Conservation (phyloP, 92 coral and sea anemone species). For the Heliopora coerulea region DNA sequence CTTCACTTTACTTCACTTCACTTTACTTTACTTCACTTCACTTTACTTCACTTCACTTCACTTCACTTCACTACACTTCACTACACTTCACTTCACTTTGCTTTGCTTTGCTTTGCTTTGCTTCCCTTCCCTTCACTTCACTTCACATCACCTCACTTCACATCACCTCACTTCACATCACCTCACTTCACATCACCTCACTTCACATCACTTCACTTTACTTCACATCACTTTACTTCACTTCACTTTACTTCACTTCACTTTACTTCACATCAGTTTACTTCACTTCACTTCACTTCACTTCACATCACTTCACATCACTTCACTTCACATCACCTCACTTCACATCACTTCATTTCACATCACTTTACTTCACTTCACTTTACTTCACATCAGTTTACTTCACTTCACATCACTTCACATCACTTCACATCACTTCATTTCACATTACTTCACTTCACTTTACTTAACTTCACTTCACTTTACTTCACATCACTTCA, state of each 20-base stretch:
- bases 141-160: neutral
- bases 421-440: conserved; percentile 18
- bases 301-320: neutral
- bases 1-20: conserved; percentile 5
- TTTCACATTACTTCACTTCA: conserved; percentile 28
- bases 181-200: too few relatives aligned
- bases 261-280: too few relatives aligned
- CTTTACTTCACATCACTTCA: conserved; percentile 5
- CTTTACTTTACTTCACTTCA: conserved; percentile 8
- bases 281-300: neutral
- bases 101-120: neutral
- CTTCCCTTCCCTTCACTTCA: neutral
- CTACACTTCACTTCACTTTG: neutral
- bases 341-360: neutral
- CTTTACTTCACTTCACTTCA: conserved; percentile 1
- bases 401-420: neutral
- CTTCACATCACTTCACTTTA: too few relatives aligned
- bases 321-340: neutral
- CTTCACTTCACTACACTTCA: neutral
- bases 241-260: too few relatives aligned
- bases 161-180: too few relatives aligned
- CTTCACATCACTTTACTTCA: too few relatives aligned
- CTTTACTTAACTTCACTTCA: conserved; percentile 1
- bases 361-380: neutral
- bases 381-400: neutral